Evolutionary conservation across 1,140 invertebrate genomes (phyloP).

Genomic region (Orchestia grillus): DNA sequence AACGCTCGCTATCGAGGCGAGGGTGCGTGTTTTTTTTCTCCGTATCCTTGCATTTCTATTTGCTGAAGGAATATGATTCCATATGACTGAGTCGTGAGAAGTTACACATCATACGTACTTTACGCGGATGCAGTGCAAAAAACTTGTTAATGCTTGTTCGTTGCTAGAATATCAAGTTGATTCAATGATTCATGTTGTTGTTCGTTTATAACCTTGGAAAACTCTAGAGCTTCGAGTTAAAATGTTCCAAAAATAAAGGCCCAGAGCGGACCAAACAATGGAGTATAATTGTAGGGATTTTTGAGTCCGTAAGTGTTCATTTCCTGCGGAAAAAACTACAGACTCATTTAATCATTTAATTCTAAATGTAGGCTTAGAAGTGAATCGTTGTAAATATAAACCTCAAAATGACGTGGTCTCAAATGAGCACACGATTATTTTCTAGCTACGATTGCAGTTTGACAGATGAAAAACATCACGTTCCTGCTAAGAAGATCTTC

Average conservation of each 20-base stretch:
- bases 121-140: background rate
- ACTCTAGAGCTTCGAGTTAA: background rate
- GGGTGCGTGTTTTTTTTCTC: background rate
- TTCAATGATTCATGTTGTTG: background rate
- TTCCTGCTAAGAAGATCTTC: background rate
- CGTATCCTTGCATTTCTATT: background rate
- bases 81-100: background rate
- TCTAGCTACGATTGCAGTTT: background rate
- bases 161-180: background rate
- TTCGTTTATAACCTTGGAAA: background rate
- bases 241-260: background rate
- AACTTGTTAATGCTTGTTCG: background rate
- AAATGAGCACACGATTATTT: background rate
- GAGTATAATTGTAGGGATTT: background rate
- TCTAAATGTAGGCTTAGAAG: no score
- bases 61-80: background rate
- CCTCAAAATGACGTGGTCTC: no score
- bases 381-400: no score
- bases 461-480: background rate
- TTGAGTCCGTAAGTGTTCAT: background rate
- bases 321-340: background rate
- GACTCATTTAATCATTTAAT: background rate
- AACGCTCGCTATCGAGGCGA: background rate
- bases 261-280: background rate
- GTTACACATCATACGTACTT: background rate